phyloP scores from a whole-genome alignment of 2,113 vertebrate genomes.

The Pseudois nayaur region DNA sequence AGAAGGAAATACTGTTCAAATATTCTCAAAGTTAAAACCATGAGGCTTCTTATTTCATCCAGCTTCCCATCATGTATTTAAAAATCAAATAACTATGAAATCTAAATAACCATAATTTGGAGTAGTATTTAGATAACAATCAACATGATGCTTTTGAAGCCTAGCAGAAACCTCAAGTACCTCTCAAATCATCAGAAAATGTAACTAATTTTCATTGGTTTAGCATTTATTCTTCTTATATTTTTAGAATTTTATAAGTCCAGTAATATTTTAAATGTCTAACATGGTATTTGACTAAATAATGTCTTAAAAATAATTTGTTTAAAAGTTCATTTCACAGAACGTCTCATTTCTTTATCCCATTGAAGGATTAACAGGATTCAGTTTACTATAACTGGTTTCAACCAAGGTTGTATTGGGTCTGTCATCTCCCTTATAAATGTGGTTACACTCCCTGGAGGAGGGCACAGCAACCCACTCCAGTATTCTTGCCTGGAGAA shows the following conservation, averaged over 20 bases:
- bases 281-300: neutral
- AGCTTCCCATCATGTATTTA: neutral
- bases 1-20: constrained; percentile 18
- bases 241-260: neutral
- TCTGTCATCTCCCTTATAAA: neutral
- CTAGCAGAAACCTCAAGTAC: neutral
- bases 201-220: neutral
- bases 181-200: neutral
- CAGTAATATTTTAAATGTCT: neutral
- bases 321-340: constrained; percentile 32
- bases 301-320: neutral
- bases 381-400: neutral
- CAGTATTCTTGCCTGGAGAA: neutral
- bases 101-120: neutral
- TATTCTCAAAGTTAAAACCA: neutral
- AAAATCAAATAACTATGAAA: neutral
- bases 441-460: neutral
- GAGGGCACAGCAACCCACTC: neutral
- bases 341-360: neutral
- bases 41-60: neutral
- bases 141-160: neutral
- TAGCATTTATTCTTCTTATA: neutral
- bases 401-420: neutral
- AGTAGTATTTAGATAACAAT: neutral
- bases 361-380: neutral